A percentile compares a stretch with the other conserved stretches of the same genome.
Conservation (phyloP, 2,888 invertebrate species). For the Pachycephus smyrnensis region DNA sequence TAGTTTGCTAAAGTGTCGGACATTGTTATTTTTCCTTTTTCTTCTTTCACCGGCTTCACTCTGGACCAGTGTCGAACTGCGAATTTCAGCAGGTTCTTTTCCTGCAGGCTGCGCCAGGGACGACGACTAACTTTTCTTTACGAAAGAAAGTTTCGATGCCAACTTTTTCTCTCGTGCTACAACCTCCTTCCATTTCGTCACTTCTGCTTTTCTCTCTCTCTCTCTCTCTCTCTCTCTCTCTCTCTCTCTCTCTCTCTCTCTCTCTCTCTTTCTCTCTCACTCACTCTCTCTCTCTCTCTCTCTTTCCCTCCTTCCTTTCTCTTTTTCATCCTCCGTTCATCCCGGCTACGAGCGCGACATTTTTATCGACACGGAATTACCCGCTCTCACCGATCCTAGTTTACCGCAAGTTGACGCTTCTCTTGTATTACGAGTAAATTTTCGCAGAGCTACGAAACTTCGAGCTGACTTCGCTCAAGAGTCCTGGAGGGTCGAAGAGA, state of each 20-base stretch:
- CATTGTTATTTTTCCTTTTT: neutral
- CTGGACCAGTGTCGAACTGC: neutral
- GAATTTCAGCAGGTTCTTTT: neutral
- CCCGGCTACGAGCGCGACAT: conserved; percentile 5
- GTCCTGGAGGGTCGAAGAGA: neutral
- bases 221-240: conserved; percentile 11
- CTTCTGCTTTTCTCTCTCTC: conserved; percentile 12
- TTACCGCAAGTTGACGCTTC: conserved; percentile 4
- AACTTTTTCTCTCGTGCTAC: conserved; percentile 44
- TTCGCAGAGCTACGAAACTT: neutral
- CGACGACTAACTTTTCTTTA: conserved; percentile 48
- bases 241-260: conserved; percentile 11
- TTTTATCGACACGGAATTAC: conserved; percentile 1
- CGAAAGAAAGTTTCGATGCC: conserved; percentile 53
- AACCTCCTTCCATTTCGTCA: neutral
- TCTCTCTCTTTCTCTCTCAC: too few species aligned
- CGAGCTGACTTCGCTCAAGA: neutral
- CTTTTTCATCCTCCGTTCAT: neutral
- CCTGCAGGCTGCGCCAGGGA: neutral
- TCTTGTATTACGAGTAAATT: neutral
- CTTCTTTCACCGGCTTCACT: neutral
- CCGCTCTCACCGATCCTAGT: neutral
- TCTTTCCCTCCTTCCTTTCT: neutral
- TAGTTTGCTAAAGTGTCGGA: neutral
- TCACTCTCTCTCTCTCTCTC: too few species aligned